Evolutionary conservation across 2,888 invertebrate genomes (phyloP), one percentile per base, ranked within the genome.

Genomic region (Platycheirus rosarum): DNA sequence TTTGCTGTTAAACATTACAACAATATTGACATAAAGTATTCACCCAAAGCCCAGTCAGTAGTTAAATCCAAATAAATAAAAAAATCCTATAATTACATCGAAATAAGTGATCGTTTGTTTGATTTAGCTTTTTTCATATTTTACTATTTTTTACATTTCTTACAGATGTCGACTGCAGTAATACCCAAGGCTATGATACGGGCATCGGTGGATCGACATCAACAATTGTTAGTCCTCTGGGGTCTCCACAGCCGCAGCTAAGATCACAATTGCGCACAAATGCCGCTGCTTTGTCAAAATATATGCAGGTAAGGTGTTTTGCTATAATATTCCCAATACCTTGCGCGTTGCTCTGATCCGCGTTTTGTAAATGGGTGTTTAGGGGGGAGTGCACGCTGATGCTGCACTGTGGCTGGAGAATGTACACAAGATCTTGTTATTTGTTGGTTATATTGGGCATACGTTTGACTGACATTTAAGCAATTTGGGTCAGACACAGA

Each of bases 231-330:
- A 90, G 90, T 86, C 90, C 90, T 85, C 86, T 92, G 86, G 92
- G 92, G 82, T 92, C 92, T 84, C 90, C 91, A 62, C 91, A 91
- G 85, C 89, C 92, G 32, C 91, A 92, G 84, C 88, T 91, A 73
- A 90, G 92, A 88, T 91, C 91, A 84, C 93, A 93, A 89, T 92
- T 93, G 84, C 93, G 93, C 88, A 93, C 94, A 77, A 93, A 93
- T 88, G 93, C 94, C 87, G 94, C 94, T 60, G 93, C 93, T 88
- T 93, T 94, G 88, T 93, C 93, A 75, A 91, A 93, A 68, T 93
- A 92, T 88, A 94, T 94, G 93, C 93, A 94, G 91, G 93, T 93
- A 88, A 89, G 89, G 70, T 80, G 51, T 49, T 68, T 79, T 80
- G 49, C 42, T 42, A 51, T 57, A 66, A 9, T 57, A 57, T 40